Base-by-base conservation (phyloP, 2,113 vertebrate species). In the Heterochromis multidens region DNA sequence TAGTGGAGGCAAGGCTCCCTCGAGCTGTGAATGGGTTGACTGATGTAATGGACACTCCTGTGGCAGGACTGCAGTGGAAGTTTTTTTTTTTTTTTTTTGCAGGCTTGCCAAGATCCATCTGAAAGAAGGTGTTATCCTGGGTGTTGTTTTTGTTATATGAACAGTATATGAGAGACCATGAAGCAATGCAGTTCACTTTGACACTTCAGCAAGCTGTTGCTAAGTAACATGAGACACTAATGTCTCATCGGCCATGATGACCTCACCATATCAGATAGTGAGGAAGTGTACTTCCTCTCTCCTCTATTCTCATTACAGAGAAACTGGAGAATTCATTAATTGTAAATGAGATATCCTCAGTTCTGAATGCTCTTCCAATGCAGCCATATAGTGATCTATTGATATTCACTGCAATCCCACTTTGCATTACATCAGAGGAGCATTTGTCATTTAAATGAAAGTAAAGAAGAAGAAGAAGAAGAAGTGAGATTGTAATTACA, bases 181-280 rank as follows among this genome's bases (percentile, higher is more conserved):
- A 80, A 43, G 77, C 46, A 60, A 23, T 29, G 72, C 76, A 56
- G 52, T 65, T 14, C 29, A 8, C 54, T 67, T 63, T 86, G 54
- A 31, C 25, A 52, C 77, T 83, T 43, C 43, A 25, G 43, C 77
- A 78, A 82, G 46, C 80, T 79, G 86, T 92, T 89, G 83, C 85
- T 84, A 67, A 76, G 87, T 88, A 89, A 93, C 81, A 63, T 80
- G 43, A 88, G 25, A 67, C 46, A 79, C 23, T 37, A 74, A 63
- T 46, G 60, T 31, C 67, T 79, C 60, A 63, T 67, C 63, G 76
- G 60, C 57, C 23, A 3, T 13, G 43, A 79, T 86, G 76, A 86
- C 60, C 83, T 80, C 72, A 27, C 4, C 25, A 14, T 62, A 74
- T 85, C 35, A 72, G 63, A 33, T n/a, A 25, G 11, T 5, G 19